Percentiles rank a stretch among this genome's conserved stretches.
Evolutionary conservation across 92 coral and sea anemone genomes (phyloP).

Genomic region (Palythoa caribaeorum): DNA sequence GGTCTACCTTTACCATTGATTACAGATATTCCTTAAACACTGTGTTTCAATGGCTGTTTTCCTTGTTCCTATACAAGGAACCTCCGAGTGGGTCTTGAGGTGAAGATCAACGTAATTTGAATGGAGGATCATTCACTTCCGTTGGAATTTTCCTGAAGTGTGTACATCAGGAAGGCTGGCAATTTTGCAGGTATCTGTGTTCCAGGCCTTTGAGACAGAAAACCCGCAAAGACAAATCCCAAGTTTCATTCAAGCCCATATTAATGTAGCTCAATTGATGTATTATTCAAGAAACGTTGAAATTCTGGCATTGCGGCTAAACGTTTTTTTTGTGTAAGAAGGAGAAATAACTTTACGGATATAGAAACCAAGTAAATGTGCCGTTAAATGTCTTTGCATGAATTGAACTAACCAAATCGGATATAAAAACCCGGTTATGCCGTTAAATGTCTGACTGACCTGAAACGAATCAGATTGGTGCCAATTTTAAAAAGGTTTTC

Average conservation of each 20-base stretch:
- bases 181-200: not conserved
- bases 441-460: not conserved
- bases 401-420: too few species aligned
- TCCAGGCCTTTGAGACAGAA: not conserved
- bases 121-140: not conserved
- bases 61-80: not conserved
- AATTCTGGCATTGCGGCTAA: not conserved
- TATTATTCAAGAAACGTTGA: not conserved
- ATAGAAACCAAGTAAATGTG: not conserved
- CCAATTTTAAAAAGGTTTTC: not conserved
- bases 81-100: not conserved
- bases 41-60: not conserved
- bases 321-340: too few species aligned
- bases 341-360: too few species aligned
- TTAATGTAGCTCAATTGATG: not conserved
- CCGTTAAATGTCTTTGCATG: too few species aligned
- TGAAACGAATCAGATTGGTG: not conserved
- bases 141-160: not conserved
- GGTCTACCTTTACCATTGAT: not conserved
- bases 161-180: not conserved
- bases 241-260: not conserved
- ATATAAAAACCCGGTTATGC: too few species aligned
- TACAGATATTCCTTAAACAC: not conserved
- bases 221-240: not conserved
- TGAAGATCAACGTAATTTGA: not conserved